Base-by-base conservation (phyloP, 2,888 invertebrate genomes). In the Gasteruption jaculator region DNA sequence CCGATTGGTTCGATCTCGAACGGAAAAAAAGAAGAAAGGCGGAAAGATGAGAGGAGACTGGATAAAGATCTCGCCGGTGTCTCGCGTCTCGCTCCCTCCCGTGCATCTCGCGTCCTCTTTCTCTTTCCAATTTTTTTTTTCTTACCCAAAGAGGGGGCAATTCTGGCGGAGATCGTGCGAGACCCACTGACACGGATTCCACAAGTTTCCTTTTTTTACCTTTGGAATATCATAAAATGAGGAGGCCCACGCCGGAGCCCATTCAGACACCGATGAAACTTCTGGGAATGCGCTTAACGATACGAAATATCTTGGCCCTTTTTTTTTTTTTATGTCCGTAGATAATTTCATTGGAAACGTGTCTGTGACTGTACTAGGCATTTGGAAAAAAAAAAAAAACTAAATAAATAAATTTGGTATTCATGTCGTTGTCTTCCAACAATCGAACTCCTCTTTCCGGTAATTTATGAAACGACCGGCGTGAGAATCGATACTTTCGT, bases 161-260 rank as follows among this genome's bases (percentile, higher is more conserved):
- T 41, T 20, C 44, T 40, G 46, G 43, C 44, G 44, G 56, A 58
- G 57, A 53, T 57, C 56, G n/a, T n/a, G n/a, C n/a, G 56, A 61
- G 68, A 64, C 68, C 71, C 56, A 71, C 65, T 71, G 62, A 64
- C 71, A 62, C 58, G 55, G 52, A 71, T 71, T 65, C 63, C 63
- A 46, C 27, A 41, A 59, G 57, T 60, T 67, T 65, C 65, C 66
- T 68, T 71, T 69, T n/a, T 68, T 69, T 68, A 65, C 62, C 52
- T 63, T 68, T 63, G 60, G 63, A 65, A 66, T 68, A 65, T 68
- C 70, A 70, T 70, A 71, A 71, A 70, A 69, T 59, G 61, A 55
- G 61, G 53, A 53, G 62, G 53, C 52, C 45, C 52, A 50, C 50
- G 46, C 50, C 52, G 50, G 50, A 46, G 54, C 50, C 57, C 51